Percentiles rank a stretch among this genome's conserved stretches.
Conservation (phyloP, 2,888 invertebrate species). For the Parascotia fuliginaria region DNA sequence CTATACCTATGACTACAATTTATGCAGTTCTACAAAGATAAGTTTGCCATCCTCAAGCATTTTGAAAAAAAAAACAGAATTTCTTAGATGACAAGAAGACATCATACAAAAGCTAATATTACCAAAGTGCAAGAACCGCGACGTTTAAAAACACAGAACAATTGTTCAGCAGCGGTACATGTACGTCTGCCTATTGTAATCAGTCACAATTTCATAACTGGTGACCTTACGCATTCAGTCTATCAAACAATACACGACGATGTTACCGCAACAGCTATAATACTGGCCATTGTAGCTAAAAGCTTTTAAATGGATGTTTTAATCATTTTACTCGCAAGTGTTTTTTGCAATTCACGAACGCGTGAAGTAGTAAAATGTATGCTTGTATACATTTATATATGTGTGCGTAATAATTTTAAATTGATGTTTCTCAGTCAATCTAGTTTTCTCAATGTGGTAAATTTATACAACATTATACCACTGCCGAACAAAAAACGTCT, state of each 20-base stretch:
- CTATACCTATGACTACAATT: too few species aligned
- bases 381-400: too few species aligned
- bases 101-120: not conserved
- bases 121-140: not conserved
- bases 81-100: not conserved
- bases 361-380: not conserved
- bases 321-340: slow-evolving; percentile 1
- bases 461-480: too few species aligned
- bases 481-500: too few species aligned
- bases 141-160: slow-evolving; percentile 2
- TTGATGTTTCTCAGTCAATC: too few species aligned
- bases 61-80: too few species aligned
- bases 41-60: too few species aligned
- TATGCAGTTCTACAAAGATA: too few species aligned
- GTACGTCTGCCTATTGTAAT: slow-evolving; percentile 32
- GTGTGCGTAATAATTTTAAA: too few species aligned
- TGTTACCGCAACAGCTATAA: slow-evolving; percentile 22
- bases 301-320: slow-evolving; percentile 19
- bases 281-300: slow-evolving; percentile 17
- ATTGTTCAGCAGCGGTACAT: slow-evolving; percentile 1
- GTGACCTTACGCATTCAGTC: slow-evolving; percentile 28
- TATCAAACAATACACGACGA: slow-evolving; percentile 31
- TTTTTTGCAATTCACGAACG: not conserved
- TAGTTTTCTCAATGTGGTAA: too few species aligned
- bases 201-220: slow-evolving; percentile 32